Conservation (phyloP, 2,113 vertebrate species). For the Pseudopipra pipra region DNA sequence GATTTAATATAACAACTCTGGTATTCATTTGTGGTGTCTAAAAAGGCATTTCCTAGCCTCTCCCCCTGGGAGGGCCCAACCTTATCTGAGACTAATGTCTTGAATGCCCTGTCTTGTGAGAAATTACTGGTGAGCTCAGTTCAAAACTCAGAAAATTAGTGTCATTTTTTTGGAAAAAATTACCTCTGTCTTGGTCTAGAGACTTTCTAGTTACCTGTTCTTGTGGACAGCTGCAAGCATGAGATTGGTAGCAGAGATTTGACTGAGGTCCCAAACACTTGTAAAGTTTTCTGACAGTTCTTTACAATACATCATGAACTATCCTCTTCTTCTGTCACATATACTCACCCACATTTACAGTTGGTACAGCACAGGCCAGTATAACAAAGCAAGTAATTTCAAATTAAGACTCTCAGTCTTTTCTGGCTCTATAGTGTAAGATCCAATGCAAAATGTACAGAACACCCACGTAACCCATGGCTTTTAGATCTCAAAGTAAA, state of each 20-base stretch:
- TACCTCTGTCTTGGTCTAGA: background rate
- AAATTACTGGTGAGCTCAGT: background rate
- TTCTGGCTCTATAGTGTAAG: constrained; percentile 47
- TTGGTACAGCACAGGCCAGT: background rate
- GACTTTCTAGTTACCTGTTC: background rate
- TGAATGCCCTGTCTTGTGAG: background rate
- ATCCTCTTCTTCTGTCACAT: background rate
- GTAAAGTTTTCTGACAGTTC: background rate
- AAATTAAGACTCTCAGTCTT: background rate
- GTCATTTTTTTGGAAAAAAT: background rate
- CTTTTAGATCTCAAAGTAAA: constrained; percentile 69
- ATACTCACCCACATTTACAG: background rate
- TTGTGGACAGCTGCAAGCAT: background rate
- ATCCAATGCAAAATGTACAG: constrained; percentile 56
- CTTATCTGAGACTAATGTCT: background rate
- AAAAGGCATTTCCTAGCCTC: background rate
- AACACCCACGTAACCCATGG: constrained; percentile 47
- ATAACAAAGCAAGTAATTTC: constrained; percentile 7
- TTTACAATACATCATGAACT: background rate
- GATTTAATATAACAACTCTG: background rate
- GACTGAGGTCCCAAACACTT: background rate
- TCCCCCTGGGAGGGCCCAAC: background rate
- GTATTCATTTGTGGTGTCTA: background rate
- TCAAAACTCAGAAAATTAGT: background rate
- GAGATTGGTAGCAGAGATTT: background rate